Base-by-base conservation (phyloP, 37 sponge, comb jelly and placozoan genomes). In the Crambe crambe region DNA sequence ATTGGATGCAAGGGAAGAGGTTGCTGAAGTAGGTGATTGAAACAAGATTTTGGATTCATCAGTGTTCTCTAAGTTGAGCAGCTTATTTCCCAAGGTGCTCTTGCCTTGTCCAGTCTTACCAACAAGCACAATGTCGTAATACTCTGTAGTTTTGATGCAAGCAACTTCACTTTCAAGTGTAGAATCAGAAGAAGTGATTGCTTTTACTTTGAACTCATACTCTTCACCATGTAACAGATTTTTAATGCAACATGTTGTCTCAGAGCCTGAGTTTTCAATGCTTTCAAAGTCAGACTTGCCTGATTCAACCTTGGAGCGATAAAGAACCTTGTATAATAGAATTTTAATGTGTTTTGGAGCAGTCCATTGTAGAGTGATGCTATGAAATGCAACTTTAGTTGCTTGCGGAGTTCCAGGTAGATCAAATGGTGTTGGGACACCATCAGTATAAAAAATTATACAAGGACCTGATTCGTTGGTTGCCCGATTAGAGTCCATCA, bases 381-480 rank as follows among this genome's bases (percentile, higher is more conserved):
- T 43, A 8, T 79, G 56, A 68, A 67, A 25, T 8, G 12, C 9
- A n/a, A 68, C 27, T n/a, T 9, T 23, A 25, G 15, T 66, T 5
- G 34, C 70, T 6, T 17, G 23, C 15, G 80, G 80, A 32, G 32
- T 79, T 25, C 70, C 54, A 32, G 80, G 80, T 26, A 70, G 80
- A 23, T 79, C 80, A 68, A 79, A 79, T 3, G 17, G 22, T 17
- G 42, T 8, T 12, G 72, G 23, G 22, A 23, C 81, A 22, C 32
- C 39, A 9, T 82, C 74, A 60, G 37, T 42, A 41, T 62, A 39
- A 15, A 82, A 15, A 6, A 82, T 31, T 44, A 58, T 43, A 43
- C 42, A 74, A 54, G 69, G 39, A 68, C 69, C 69, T 26, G 27
- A 26, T 36, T 26, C 65, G 27, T 62, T 68, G 30, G 67, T 63